A percentile compares a stretch with the other conserved stretches of the same genome.
These are phyloP conservation scores for Tragelaphus strepsiceros DNA, from an alignment of 2,113 vertebrate species.

Conservation along the genomic window DNA sequence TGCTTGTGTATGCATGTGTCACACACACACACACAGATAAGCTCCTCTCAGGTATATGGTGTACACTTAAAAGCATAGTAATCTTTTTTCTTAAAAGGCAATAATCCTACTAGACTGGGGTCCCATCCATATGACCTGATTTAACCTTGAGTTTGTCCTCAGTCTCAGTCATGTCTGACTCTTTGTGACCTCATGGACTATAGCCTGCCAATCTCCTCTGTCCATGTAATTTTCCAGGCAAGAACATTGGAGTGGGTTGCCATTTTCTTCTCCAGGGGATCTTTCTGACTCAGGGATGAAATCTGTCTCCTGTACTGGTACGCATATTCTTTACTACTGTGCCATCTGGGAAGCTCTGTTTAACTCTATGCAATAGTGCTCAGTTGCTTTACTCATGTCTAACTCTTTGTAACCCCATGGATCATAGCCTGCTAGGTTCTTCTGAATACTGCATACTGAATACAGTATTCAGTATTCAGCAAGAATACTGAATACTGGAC, in stretches of 20 bases:
- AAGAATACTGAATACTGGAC: background rate
- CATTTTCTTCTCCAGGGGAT: background rate
- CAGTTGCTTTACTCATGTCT: background rate
- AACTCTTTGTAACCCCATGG: background rate
- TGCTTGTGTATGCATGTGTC: background rate
- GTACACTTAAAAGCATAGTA: background rate
- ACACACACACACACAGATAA: background rate
- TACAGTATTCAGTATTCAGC: too few species aligned
- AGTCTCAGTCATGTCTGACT: background rate
- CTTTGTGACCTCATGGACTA: background rate
- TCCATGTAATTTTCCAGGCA: background rate
- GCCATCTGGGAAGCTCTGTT: background rate
- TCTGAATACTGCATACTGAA: background rate
- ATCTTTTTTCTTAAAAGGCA: background rate
- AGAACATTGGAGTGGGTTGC: background rate
- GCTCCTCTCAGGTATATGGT: background rate
- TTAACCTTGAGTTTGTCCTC: background rate
- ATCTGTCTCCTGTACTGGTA: background rate
- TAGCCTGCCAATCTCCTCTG: background rate
- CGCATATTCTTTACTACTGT: background rate
- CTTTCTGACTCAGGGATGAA: background rate
- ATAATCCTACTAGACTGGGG: background rate
- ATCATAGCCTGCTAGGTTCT: background rate
- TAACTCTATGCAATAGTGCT: background rate
- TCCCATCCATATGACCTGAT: background rate